These are phyloP conservation scores for Tinea semifulvella DNA, from an alignment of 2,888 invertebrate genomes.

Conservation along the genomic window DNA sequence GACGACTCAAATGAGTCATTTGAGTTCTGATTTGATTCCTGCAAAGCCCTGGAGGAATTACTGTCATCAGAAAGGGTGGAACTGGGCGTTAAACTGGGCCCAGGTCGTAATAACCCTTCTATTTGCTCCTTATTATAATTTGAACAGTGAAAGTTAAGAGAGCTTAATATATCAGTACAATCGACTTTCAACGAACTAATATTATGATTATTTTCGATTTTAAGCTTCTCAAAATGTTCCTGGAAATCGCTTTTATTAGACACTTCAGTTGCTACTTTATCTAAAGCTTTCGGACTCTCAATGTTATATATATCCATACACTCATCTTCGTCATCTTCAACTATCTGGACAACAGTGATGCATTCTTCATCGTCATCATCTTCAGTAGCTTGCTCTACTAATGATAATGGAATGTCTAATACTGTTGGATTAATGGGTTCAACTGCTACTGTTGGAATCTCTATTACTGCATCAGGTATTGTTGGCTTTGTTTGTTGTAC, in stretches of 20 bases:
- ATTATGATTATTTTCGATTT: slow-evolving; percentile 19
- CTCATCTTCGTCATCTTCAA: slow-evolving; percentile 49
- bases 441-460: too few species aligned
- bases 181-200: not conserved
- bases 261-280: slow-evolving; percentile 20
- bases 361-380: slow-evolving; percentile 54
- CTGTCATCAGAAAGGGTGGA: slow-evolving; percentile 57
- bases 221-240: slow-evolving; percentile 48
- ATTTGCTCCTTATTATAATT: not conserved
- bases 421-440: too few species aligned
- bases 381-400: slow-evolving; percentile 17
- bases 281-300: slow-evolving; percentile 34
- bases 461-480: not conserved
- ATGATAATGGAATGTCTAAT: slow-evolving; percentile 10
- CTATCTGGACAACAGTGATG: slow-evolving; percentile 59
- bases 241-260: slow-evolving; percentile 35
- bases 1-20: slow-evolving; percentile 60
- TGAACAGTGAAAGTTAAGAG: not conserved
- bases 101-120: slow-evolving; percentile 35
- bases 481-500: not conserved
- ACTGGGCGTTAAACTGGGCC: slow-evolving; percentile 54
- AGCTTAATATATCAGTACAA: not conserved
- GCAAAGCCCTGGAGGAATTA: slow-evolving; percentile 44
- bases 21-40: slow-evolving; percentile 42
- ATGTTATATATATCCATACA: slow-evolving; percentile 43